phyloP scores from a whole-genome alignment of 2,113 vertebrate species.

The Amblyornis subalaris region DNA sequence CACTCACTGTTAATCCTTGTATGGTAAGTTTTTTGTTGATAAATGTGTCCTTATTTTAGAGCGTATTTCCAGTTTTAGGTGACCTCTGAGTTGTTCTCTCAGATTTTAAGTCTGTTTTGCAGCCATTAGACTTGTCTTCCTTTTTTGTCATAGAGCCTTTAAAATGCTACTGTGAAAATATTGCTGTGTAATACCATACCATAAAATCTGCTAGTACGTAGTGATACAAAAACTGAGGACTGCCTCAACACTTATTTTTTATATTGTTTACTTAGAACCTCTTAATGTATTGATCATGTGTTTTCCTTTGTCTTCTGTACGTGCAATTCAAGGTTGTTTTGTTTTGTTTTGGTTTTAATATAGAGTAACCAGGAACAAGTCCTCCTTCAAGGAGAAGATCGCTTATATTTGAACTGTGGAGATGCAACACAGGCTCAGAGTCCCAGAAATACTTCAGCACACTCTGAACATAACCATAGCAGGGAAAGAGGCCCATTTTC shows the following conservation, averaged over 20 bases:
- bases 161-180: neutral
- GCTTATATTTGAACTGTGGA: slow-evolving; percentile 94
- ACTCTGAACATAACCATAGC: slow-evolving; percentile 62
- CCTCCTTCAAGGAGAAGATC: slow-evolving; percentile 94
- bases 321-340: neutral
- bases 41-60: neutral
- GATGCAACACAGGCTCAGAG: slow-evolving; percentile 85
- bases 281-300: neutral
- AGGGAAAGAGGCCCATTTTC: slow-evolving; percentile 75
- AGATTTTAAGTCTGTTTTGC: neutral
- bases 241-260: neutral
- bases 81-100: neutral
- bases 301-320: neutral
- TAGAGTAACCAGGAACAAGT: slow-evolving; percentile 99
- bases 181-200: neutral
- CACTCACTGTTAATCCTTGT: slow-evolving; percentile 95
- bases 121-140: neutral
- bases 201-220: neutral
- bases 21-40: slow-evolving; percentile 80
- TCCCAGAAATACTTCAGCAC: slow-evolving; percentile 61
- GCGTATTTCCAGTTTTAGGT: neutral
- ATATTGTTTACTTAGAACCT: neutral
- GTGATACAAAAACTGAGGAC: neutral
- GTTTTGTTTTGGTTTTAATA: neutral
- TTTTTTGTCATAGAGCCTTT: neutral